A percentile compares a stretch with the other conserved stretches of the same genome.
Evolutionary conservation across 2,113 vertebrate genomes (phyloP).

Genomic region (Sorex fumeus): DNA sequence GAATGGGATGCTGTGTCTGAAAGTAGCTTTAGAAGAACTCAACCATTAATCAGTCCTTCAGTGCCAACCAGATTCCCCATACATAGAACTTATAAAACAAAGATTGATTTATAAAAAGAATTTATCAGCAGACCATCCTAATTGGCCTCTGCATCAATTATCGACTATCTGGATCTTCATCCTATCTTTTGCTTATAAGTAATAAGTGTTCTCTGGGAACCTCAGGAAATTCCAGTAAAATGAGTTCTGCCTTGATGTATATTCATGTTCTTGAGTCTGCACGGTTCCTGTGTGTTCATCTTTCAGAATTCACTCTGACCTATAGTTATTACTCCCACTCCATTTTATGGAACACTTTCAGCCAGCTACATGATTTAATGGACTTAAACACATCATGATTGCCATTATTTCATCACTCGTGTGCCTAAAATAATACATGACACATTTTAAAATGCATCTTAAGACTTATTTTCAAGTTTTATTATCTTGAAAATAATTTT

Average conservation of each 20-base stretch:
- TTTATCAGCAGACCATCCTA: neutral
- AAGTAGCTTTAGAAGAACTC: neutral
- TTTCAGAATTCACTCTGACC: constrained; percentile 70
- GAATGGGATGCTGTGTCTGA: neutral
- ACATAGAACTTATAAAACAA: neutral
- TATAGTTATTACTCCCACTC: constrained; percentile 67
- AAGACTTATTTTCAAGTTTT: constrained; percentile 81
- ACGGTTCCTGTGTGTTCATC: constrained; percentile 74
- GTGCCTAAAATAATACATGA: constrained; percentile 85
- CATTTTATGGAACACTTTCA: constrained; percentile 71
- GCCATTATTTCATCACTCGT: constrained; percentile 78
- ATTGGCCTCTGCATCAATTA: constrained; percentile 15
- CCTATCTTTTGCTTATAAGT: constrained; percentile 55
- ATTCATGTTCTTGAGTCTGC: constrained; percentile 54
- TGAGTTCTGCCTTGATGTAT: constrained; percentile 62
- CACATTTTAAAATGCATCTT: constrained; percentile 82
- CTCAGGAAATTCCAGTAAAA: constrained; percentile 73
- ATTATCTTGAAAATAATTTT: constrained; percentile 77
- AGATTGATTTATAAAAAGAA: neutral
- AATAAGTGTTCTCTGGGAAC: constrained; percentile 31
- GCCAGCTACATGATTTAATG: constrained; percentile 79
- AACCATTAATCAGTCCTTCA: neutral
- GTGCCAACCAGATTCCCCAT: neutral
- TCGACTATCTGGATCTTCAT: constrained; percentile 15
- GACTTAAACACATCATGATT: constrained; percentile 83